Evolutionary conservation across 2,888 invertebrate genomes (phyloP), one percentile per base, ranked within the genome.

Genomic region (Zootermopsis nevadensis): DNA sequence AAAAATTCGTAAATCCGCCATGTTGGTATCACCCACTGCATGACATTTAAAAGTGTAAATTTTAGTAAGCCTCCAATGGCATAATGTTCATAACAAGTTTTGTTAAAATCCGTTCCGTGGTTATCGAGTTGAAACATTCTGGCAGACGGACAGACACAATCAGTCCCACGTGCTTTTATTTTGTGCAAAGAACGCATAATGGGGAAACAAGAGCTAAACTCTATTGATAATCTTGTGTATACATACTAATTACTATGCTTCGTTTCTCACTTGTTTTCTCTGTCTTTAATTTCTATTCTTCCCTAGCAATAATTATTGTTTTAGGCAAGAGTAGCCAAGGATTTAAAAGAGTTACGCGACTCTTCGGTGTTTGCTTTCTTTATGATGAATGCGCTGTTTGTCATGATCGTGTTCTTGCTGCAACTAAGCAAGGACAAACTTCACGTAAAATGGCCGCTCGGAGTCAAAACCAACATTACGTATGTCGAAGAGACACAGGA

Each of bases 371-470:
- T 94, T 87, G 93, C 92, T 77, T 95, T 95, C 89, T 92, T 95
- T 86, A 95, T 95, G 94, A 89, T 95, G 67, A 96, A 96, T 89
- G 92, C 94, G 27, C 90, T 95, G 35, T 96, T 95, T 90, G 94
- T 95, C 24, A 90, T 95, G 69, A 92, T 95, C 83, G 93, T 95
- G 0, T 93, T 95, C 87, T 90, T 95, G 85, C 90, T 96, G 79
- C 95, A 95, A 88, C 88, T 95, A 83, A 93, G 95, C 87, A 94
- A 95, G 88, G 93, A 94, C 86, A 91, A 91, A 67, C 88, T 95
- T 77, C 93, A 94, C 87, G 88, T 95, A 8, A 91, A 93, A 85
- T 95, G 94, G 94, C 94, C 94, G 4, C 90, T 93, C 72, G 92
- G 92, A 86, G 91, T 92, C 1, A 91, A 91, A 82, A 90, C 90